Conservation (phyloP, 2,113 vertebrate species). For the Verasper variegatus region DNA sequence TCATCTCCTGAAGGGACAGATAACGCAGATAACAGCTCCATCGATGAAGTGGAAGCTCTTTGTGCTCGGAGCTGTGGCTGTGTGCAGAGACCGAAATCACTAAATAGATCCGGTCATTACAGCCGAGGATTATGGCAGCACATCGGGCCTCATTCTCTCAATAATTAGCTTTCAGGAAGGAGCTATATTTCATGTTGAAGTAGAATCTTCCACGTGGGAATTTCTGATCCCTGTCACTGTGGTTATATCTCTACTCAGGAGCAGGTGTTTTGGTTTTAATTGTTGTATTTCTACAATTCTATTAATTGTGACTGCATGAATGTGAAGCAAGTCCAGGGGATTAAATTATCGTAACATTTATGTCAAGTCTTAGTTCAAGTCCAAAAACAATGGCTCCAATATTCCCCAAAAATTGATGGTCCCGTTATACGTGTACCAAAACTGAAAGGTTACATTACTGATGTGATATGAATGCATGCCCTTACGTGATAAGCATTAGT, state of each 20-base stretch:
- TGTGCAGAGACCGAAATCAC: conserved; percentile 53
- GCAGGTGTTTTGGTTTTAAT: too few species aligned
- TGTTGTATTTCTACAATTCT: too few species aligned
- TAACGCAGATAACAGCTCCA: conserved; percentile 35
- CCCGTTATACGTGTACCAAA: too few species aligned
- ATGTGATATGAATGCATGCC: too few species aligned
- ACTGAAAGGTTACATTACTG: too few species aligned
- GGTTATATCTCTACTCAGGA: background rate
- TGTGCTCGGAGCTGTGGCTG: conserved; percentile 22
- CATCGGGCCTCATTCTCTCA: conserved; percentile 29
- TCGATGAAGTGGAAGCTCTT: conserved; percentile 49
- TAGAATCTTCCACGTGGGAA: background rate
- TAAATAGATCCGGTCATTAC: conserved; percentile 70
- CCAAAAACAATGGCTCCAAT: too few species aligned
- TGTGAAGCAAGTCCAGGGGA: too few species aligned
- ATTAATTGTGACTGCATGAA: too few species aligned
- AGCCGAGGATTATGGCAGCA: conserved; percentile 51
- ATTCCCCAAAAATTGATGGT: too few species aligned
- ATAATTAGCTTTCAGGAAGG: conserved; percentile 56
- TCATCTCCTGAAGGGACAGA: conserved; percentile 42
- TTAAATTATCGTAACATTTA: too few species aligned
- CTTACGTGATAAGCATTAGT: too few species aligned
- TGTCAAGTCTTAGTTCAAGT: too few species aligned
- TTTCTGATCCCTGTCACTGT: background rate
- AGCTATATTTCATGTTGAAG: conserved; percentile 54